These are phyloP conservation scores for Platynereis dumerilii DNA, from an alignment of 2,888 invertebrate genomes.

Conservation along the genomic window DNA sequence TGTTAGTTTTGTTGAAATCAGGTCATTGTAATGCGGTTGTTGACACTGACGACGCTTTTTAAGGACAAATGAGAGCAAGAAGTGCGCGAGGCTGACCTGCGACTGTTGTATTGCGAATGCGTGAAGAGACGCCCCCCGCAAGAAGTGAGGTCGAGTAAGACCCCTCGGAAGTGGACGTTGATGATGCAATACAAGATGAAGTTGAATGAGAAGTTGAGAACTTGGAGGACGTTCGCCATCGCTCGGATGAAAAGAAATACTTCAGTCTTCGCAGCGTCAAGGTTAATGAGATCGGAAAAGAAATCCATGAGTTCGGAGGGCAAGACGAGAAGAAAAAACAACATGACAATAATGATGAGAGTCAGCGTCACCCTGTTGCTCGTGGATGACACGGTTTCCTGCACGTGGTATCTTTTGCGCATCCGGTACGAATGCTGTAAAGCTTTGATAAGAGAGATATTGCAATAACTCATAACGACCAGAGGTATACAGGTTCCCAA, in stretches of 20 bases:
- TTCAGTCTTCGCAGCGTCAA: conserved; percentile 17
- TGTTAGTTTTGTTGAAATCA: no score
- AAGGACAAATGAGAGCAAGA: no score
- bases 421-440: conserved; percentile 29
- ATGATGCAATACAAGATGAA: conserved; percentile 39
- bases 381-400: conserved; percentile 11
- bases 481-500: conserved; percentile 55
- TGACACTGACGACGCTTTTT: no score
- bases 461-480: conserved; percentile 54
- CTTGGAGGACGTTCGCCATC: conserved; percentile 31
- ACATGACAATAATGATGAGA: conserved; percentile 52
- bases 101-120: neutral
- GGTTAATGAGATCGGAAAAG: conserved; percentile 32
- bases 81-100: no score
- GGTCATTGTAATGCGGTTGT: no score
- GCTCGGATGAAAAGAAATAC: conserved; percentile 21
- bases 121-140: conserved; percentile 17
- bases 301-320: conserved; percentile 58
- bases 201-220: conserved; percentile 41
- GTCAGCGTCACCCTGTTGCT: conserved; percentile 49
- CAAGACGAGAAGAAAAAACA: conserved; percentile 55
- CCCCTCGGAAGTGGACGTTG: conserved; percentile 30
- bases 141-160: conserved; percentile 14
- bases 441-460: conserved; percentile 49
- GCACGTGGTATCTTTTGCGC: conserved; percentile 18